A percentile compares a stretch with the other conserved stretches of the same genome.
Conservation (phyloP, 2,888 invertebrate species). For the Metopia argyrocephala region DNA sequence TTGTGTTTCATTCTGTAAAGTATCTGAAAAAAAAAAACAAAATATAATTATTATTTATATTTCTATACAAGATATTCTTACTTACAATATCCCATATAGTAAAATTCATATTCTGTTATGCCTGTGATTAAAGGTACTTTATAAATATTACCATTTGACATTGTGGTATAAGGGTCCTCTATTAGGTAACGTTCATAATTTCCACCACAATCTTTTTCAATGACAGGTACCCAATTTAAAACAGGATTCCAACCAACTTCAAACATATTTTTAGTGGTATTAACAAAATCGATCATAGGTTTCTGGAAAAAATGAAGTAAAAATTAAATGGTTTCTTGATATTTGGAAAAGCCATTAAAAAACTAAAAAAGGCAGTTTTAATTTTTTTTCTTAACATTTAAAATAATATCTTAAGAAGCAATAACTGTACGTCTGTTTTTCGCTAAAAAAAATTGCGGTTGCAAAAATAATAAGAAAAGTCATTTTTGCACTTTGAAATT, state of each 20-base stretch:
- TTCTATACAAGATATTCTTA: constrained; percentile 38
- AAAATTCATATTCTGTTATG: constrained; percentile 83
- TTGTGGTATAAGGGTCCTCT: constrained; percentile 81
- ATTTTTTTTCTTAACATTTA: neutral
- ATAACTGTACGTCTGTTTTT: no score
- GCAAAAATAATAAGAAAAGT: no score
- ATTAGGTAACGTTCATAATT: constrained; percentile 82
- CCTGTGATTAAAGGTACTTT: constrained; percentile 84
- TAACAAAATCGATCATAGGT: constrained; percentile 71
- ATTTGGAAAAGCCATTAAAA: no score
- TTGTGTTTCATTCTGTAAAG: constrained; percentile 80
- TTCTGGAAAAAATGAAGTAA: constrained; percentile 67
- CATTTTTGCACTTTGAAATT: no score
- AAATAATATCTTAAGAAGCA: no score
- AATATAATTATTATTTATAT: neutral
- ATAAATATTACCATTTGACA: constrained; percentile 80
- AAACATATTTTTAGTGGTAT: constrained; percentile 72
- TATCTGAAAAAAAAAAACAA: constrained; percentile 74
- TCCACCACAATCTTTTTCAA: constrained; percentile 82
- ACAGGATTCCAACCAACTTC: constrained; percentile 73
- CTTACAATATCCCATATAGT: constrained; percentile 79
- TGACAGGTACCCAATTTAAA: constrained; percentile 81
- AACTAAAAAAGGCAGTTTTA: neutral
- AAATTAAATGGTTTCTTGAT: no score
- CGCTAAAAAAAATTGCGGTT: no score